Conservation (phyloP, 2,888 invertebrate species). For the Neoitamus cyanurus region DNA sequence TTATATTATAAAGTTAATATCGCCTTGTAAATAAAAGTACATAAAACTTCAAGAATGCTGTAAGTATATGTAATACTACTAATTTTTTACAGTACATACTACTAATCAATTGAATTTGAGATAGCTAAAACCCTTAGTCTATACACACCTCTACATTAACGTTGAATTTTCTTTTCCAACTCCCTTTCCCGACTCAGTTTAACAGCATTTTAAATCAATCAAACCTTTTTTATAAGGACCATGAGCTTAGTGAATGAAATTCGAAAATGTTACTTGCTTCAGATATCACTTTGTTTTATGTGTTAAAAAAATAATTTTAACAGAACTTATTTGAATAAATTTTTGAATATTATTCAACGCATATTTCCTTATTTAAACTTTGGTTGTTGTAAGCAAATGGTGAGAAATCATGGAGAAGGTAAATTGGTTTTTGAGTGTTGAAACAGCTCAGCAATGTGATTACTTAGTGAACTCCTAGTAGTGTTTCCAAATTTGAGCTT, state of each 20-base stretch:
- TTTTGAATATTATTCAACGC: neutral
- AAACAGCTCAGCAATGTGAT: no score
- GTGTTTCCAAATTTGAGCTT: no score
- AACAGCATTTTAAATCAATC: neutral
- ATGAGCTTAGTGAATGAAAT: neutral
- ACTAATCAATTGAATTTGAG: neutral
- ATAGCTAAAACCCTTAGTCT: neutral
- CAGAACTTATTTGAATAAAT: neutral
- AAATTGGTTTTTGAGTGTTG: no score
- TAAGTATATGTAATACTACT: constrained; percentile 1
- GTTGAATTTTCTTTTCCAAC: neutral
- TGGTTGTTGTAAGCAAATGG: neutral
- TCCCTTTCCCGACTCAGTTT: neutral
- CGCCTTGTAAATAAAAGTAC: neutral
- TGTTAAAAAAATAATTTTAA: neutral
- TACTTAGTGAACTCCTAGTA: no score
- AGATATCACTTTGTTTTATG: neutral
- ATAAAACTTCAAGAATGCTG: neutral
- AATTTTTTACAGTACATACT: neutral
- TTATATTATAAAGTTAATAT: neutral
- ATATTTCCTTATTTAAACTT: neutral
- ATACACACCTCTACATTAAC: neutral
- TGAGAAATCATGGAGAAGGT: neutral
- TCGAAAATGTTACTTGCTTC: neutral
- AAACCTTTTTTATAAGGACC: neutral